Percentiles rank a stretch among this genome's conserved stretches.
phyloP scores from a whole-genome alignment of 1,140 invertebrate species.

The Lasioglossum albipes region DNA sequence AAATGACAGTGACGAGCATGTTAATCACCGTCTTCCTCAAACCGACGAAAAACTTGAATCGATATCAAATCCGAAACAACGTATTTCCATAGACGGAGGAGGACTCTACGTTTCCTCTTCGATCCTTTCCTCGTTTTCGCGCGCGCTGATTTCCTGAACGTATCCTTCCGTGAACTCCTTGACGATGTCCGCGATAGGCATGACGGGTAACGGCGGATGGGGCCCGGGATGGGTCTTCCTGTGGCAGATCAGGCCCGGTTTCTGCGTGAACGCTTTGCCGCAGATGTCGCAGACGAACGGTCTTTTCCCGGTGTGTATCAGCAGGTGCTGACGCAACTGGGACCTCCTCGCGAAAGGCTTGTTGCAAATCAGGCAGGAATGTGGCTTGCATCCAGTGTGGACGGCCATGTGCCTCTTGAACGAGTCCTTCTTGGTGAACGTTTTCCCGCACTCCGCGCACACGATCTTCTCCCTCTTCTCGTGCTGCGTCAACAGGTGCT shows the following conservation, averaged over 20 bases:
- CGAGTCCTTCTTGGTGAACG: constrained; percentile 83
- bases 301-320: constrained; percentile 88
- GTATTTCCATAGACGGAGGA: too few relatives aligned
- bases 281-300: constrained; percentile 82
- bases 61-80: too few relatives aligned
- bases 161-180: constrained; percentile 76
- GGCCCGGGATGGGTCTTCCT: constrained; percentile 77
- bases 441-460: constrained; percentile 81
- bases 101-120: constrained; percentile 41
- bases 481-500: constrained; percentile 79
- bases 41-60: too few relatives aligned
- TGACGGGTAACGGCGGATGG: constrained; percentile 77
- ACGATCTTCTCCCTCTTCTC: constrained; percentile 79
- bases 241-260: constrained; percentile 77
- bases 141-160: constrained; percentile 54
- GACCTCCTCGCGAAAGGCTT: constrained; percentile 84
- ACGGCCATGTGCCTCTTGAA: constrained; percentile 82
- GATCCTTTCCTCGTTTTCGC: constrained; percentile 50
- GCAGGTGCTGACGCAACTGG: constrained; percentile 86
- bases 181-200: constrained; percentile 78
- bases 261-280: constrained; percentile 79
- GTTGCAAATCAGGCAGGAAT: constrained; percentile 80
- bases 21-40: too few relatives aligned
- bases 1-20: too few relatives aligned
- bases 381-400: constrained; percentile 80